Evolutionary conservation across 2,888 invertebrate genomes (phyloP), one percentile per base, ranked within the genome.

Genomic region (Spicauda simplicius): DNA sequence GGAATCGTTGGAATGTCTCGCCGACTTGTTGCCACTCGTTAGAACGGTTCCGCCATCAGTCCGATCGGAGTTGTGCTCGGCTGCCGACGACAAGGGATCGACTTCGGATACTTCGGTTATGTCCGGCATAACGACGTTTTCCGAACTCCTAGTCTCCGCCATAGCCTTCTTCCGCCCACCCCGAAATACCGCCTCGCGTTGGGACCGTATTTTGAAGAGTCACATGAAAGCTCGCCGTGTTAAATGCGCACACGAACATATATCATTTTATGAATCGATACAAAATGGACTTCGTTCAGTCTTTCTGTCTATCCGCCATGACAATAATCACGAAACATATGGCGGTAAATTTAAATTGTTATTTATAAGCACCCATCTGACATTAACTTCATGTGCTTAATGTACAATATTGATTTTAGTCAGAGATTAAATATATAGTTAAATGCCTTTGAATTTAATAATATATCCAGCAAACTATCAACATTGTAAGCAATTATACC

Each of bases 91-190:
- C 80, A 95, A 91, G 78, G 95, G 94, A 93, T 95, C 95, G 90
- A 85, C 77, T 78, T 90, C 89, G 93, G 94, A 79, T 75, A 86
- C 94, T 95, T 95, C 95, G 95, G 95, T 94, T 93, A 95, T 95
- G 94, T 95, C 95, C 95, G 95, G 94, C 91, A 95, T 94, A 89
- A 94, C 95, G 94, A 95, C 94, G 88, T 94, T 93, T 88, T 95
- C 18, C 56, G 11, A 18, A 60, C 86, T 82, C 79, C 88, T 84
- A 48, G 56, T 90, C 76, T 87, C 85, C 77, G 90, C 87, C 91
- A 91, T 91, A 73, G 77, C 83, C 84, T 82, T 84, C 78, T 81
- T 82, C 78, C 86, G 73, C 53, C 64, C 64, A 58, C 58, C 64
- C 58, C 53, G 7, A 69, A 74, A 71, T 72, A 74, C 82, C 76